Evolutionary conservation across 1,140 invertebrate genomes (phyloP), one percentile per base, ranked within the genome.

Genomic region (Brachionus rotundiformis): DNA sequence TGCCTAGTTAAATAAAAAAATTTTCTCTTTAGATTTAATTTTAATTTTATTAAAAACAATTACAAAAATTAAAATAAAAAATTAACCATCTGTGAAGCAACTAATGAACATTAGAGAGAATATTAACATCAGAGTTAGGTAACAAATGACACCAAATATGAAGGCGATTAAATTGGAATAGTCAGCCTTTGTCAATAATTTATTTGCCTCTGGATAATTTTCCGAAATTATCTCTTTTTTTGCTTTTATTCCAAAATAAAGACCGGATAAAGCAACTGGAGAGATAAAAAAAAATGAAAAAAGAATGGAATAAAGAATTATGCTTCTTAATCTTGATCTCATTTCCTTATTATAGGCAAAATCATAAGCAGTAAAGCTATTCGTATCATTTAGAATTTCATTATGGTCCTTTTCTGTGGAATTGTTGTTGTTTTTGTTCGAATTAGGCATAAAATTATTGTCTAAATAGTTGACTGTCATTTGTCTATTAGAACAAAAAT

Each of bases 131-230:
- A 44, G 3, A 44, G 68, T 73, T 1, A 23, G 23, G 16, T 25
- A 73, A 8, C 16, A 73, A 11, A 73, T 23, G 27, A 41, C 8
- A 25, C 68, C 36, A 25, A 44, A 44, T 41, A 73, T 73, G 44
- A 73, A 44, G 3, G 68, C 36, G 3, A 73, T 73, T 44, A 73
- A n/a, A 44, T 73, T 73, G 11, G 68, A 41, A 44, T 73, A 73
- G 44, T 73, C 68, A 13, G 68, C 68, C 36, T 73, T 73, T 6
- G 68, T 73, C 5, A 73, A 41, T 11, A 31, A 29, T 13, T 73
- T 73, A 25, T 73, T 73, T 0, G 68, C 68, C 8, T 44, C 25
- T 11, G 68, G 39, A 73, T 73, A 73, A 44, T 73, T 25, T 73
- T 73, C 68, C 13, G 36, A 4, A 8, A 8, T 8, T 13, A 73